Conservation (phyloP, 2,113 vertebrate species). For the Lepisosteus osseus region DNA sequence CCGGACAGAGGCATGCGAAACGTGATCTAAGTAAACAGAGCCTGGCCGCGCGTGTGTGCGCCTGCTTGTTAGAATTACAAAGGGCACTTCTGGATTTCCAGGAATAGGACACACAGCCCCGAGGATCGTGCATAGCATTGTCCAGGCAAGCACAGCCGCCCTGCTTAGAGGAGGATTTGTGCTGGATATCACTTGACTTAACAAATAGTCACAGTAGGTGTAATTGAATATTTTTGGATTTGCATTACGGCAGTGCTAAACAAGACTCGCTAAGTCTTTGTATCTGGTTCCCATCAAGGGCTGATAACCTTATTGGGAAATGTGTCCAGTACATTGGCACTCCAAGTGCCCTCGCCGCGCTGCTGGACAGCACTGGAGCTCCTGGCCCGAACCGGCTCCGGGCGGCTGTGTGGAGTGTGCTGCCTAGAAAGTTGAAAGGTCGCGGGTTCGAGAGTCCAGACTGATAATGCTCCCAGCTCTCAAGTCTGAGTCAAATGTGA, state of each 20-base stretch:
- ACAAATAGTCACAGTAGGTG: constrained; percentile 64
- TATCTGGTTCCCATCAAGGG: background rate
- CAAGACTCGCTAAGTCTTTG: background rate
- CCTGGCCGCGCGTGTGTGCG: constrained; percentile 52
- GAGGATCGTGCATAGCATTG: constrained; percentile 31
- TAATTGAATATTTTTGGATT: constrained; percentile 56
- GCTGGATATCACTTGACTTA: constrained; percentile 65
- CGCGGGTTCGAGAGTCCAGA: background rate
- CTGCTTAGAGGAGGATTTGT: constrained; percentile 59
- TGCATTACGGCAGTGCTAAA: constrained; percentile 7
- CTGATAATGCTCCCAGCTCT: too few species aligned
- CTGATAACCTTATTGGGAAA: background rate
- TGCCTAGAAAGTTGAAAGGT: constrained; percentile 12
- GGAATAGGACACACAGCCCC: constrained; percentile 56
- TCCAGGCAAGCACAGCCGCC: constrained; percentile 44
- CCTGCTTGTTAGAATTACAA: constrained; percentile 56
- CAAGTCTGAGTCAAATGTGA: too few species aligned
- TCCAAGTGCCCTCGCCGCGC: background rate
- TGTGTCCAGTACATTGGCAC: background rate
- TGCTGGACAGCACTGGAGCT: too few species aligned
- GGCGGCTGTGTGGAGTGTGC: too few species aligned
- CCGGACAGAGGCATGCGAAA: constrained; percentile 52
- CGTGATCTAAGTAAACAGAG: constrained; percentile 69
- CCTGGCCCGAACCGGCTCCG: too few species aligned
- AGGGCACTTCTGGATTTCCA: constrained; percentile 67